A percentile compares a stretch with the other conserved stretches of the same genome.
phyloP scores from a whole-genome alignment of 2,888 invertebrate genomes.

The Hirtodrosophila histrioides region DNA sequence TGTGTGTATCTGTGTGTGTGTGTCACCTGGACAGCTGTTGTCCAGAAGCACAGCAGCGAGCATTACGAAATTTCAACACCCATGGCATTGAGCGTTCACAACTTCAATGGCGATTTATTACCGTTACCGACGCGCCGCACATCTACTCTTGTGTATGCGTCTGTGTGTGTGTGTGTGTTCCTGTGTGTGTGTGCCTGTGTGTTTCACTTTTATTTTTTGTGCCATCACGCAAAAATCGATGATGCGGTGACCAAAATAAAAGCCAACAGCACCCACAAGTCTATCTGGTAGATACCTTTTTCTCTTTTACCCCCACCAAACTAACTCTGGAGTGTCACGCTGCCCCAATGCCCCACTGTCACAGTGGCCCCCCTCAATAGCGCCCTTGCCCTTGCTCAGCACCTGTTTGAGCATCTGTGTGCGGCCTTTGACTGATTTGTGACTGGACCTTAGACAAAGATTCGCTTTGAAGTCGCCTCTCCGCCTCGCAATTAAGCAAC shows the following conservation, averaged over 20 bases:
- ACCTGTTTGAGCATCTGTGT: conserved; percentile 5
- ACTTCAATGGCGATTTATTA: conserved; percentile 74
- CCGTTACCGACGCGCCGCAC: conserved; percentile 47
- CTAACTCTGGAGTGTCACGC: neutral
- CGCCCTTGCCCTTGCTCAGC: neutral
- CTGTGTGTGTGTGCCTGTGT: conserved; percentile 19
- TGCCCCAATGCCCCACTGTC: neutral
- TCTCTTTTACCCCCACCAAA: neutral
- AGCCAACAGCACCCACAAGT: conserved; percentile 60
- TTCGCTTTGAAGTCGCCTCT: conserved; percentile 30
- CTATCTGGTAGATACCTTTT: conserved; percentile 44
- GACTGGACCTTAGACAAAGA: conserved; percentile 27
- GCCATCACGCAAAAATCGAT: conserved; percentile 69
- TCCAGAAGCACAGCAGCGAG: conserved; percentile 1
- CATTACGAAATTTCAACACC: conserved; percentile 26
- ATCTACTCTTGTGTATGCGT: conserved; percentile 8
- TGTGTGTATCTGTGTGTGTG: conserved; percentile 16
- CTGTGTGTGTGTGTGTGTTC: conserved; percentile 3
- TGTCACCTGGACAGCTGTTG: conserved; percentile 22
- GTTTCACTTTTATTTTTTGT: conserved; percentile 20
- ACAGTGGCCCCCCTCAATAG: too few relatives aligned
- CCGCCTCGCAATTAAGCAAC: conserved; percentile 31
- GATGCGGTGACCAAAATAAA: conserved; percentile 73
- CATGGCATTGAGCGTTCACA: conserved; percentile 36
- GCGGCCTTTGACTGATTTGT: conserved; percentile 29